phyloP scores from a whole-genome alignment of 2,888 invertebrate genomes.

The Stramonita haemastoma region DNA sequence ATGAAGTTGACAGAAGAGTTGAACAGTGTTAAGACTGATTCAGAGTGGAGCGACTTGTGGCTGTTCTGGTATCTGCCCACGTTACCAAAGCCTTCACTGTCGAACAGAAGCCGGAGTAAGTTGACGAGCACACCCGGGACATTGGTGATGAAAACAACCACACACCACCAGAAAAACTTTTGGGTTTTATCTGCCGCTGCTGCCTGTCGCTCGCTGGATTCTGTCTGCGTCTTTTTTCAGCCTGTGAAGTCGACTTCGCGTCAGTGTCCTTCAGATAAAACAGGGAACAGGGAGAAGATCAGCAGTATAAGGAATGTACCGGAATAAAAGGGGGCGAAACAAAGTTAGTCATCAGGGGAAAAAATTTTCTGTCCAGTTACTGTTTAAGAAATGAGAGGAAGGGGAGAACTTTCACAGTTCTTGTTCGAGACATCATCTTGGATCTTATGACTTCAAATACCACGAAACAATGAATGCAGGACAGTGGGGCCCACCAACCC shows the following conservation, averaged over 20 bases:
- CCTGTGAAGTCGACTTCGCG: neutral
- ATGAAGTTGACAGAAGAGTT: conserved; percentile 18
- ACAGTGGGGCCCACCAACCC: neutral
- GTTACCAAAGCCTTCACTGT: neutral
- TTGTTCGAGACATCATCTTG: neutral
- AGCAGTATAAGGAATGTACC: neutral
- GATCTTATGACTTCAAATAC: neutral
- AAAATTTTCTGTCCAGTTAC: neutral
- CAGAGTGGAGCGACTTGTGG: neutral
- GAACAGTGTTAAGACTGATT: neutral
- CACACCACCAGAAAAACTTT: neutral
- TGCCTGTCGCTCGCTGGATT: neutral
- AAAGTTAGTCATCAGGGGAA: neutral
- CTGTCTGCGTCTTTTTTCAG: neutral
- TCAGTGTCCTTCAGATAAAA: neutral
- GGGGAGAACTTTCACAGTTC: neutral
- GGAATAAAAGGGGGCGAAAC: neutral
- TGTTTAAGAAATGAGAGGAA: neutral
- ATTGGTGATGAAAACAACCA: neutral
- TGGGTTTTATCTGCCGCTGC: conserved; percentile 12
- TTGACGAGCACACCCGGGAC: neutral
- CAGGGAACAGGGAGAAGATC: neutral
- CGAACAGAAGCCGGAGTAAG: neutral
- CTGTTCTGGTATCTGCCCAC: neutral
- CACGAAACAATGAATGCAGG: neutral